Percentiles rank a stretch among this genome's conserved stretches.
Conservation (phyloP, 1,140 invertebrate genomes). For the Delia radicum region DNA sequence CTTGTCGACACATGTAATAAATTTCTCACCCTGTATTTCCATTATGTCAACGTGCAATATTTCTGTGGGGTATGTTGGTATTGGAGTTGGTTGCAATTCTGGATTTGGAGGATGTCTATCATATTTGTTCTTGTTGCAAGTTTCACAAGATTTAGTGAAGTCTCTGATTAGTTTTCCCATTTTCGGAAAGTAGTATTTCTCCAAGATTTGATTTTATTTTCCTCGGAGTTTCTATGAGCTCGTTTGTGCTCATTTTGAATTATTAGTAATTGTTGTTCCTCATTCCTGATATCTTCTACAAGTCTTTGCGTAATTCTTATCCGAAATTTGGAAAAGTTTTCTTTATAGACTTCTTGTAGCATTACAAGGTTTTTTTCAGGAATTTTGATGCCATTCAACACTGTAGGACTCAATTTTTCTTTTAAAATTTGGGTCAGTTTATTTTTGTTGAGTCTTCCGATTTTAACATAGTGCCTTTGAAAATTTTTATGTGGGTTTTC, state of each 20-base stretch:
- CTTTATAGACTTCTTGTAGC: no score
- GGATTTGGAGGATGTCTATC: neutral
- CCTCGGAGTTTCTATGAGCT: neutral
- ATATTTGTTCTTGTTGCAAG: neutral
- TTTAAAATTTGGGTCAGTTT: neutral
- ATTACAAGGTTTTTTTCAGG: no score
- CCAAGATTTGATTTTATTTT: slow-evolving; percentile 9
- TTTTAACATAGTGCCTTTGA: no score
- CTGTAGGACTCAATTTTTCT: no score
- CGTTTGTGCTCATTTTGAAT: neutral
- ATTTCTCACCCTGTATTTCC: neutral
- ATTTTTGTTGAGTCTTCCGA: neutral
- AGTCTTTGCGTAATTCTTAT: no score
- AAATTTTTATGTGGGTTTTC: neutral
- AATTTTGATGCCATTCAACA: no score
- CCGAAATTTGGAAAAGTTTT: no score
- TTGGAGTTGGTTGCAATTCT: neutral
- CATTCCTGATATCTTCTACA: neutral
- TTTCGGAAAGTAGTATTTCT: neutral
- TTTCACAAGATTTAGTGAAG: neutral
- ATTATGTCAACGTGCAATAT: slow-evolving; percentile 11
- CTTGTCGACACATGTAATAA: neutral
- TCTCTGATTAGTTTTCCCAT: neutral
- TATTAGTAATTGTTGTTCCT: neutral
- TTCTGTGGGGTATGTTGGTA: neutral